phyloP scores from a whole-genome alignment of 2,113 vertebrate species.

The Hystrix cristata region DNA sequence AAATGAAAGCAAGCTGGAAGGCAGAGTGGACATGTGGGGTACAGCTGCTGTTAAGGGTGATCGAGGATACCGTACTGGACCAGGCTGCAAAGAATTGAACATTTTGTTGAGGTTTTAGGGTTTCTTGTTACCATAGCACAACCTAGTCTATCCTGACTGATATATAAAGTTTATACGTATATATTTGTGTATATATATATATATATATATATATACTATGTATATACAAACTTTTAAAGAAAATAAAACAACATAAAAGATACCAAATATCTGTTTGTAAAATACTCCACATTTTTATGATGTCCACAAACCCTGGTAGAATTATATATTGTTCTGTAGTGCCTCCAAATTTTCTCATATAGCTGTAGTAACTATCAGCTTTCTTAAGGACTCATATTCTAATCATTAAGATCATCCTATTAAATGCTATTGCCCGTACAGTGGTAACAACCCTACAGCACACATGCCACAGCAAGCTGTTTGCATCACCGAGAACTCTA shows the following conservation, averaged over 20 bases:
- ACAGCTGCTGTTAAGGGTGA: not conserved
- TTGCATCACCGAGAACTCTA: not conserved
- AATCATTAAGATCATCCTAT: not conserved
- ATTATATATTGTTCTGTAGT: not conserved
- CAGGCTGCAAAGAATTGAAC: not conserved
- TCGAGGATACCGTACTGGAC: not conserved
- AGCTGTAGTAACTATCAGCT: not conserved
- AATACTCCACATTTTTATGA: not conserved
- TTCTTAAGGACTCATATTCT: not conserved
- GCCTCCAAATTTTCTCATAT: not conserved
- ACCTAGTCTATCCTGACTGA: not conserved
- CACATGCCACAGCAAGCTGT: not conserved
- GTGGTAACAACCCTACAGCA: not conserved
- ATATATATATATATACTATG: not conserved
- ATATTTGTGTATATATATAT: not conserved
- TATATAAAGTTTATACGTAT: not conserved
- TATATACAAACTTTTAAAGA: not conserved
- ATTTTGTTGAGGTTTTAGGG: not conserved
- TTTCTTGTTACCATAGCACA: not conserved
- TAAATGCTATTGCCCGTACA: not conserved
- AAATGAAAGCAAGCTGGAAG: not conserved
- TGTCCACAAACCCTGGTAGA: not conserved
- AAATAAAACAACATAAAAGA: not conserved
- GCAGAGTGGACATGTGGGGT: not conserved
- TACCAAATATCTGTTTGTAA: not conserved